These are phyloP conservation scores for Pygoscelis adeliae DNA, from an alignment of 2,113 vertebrate species.

Conservation along the genomic window DNA sequence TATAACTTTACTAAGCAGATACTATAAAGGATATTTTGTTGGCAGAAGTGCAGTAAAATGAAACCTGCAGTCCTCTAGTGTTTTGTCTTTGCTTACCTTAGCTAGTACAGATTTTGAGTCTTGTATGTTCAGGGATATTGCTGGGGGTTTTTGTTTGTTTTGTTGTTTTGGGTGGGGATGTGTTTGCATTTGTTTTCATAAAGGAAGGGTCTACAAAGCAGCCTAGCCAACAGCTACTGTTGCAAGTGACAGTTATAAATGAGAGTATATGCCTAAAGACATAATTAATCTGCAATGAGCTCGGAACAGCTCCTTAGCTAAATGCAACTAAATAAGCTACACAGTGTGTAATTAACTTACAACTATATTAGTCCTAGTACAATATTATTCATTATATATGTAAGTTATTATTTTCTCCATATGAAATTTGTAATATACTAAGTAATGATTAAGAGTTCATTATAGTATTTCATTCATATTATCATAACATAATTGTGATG, in stretches of 20 bases:
- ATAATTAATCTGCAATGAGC: slow-evolving; percentile 68
- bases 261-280: slow-evolving; percentile 58
- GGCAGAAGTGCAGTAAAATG: background rate
- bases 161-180: background rate
- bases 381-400: slow-evolving; percentile 71
- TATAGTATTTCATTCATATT: slow-evolving; percentile 56
- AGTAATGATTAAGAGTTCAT: slow-evolving; percentile 72
- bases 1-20: background rate
- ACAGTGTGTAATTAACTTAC: slow-evolving; percentile 75
- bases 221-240: background rate
- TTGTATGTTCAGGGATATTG: background rate
- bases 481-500: slow-evolving; percentile 65
- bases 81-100: background rate
- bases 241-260: slow-evolving; percentile 56
- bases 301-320: slow-evolving; percentile 68
- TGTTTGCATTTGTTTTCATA: background rate
- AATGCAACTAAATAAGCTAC: slow-evolving; percentile 74
- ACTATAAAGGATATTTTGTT: background rate
- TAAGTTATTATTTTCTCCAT: slow-evolving; percentile 69
- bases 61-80: background rate
- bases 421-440: slow-evolving; percentile 66
- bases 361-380: slow-evolving; percentile 59
- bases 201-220: background rate
- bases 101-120: background rate
- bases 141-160: fast-evolving